These are phyloP conservation scores for Nomada goodeniana DNA, from an alignment of 2,888 invertebrate species.

Conservation along the genomic window DNA sequence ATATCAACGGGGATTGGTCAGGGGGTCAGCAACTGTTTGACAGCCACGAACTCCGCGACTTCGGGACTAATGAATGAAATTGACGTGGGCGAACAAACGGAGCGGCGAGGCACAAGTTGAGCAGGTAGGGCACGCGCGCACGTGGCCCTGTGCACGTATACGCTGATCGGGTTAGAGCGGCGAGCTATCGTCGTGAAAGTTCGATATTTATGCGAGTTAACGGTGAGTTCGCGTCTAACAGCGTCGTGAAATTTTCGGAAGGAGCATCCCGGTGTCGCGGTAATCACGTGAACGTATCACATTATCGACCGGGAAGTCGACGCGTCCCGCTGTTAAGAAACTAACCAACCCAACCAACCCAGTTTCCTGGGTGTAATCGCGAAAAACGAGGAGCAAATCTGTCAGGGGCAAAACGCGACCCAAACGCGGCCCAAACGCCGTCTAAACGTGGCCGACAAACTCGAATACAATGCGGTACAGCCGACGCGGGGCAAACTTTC, in stretches of 20 bases:
- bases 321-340: not conserved
- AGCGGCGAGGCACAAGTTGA: slow-evolving; percentile 29
- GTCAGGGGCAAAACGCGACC: no score
- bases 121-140: not conserved
- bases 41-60: slow-evolving; percentile 12
- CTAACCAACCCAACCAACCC: not conserved
- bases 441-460: slow-evolving; percentile 17
- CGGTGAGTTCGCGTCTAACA: slow-evolving; percentile 20
- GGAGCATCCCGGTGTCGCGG: not conserved
- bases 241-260: slow-evolving; percentile 8
- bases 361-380: not conserved
- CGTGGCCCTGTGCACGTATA: slow-evolving; percentile 2
- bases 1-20: not conserved
- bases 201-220: slow-evolving; percentile 48
- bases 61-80: slow-evolving; percentile 42
- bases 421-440: not conserved
- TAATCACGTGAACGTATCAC: slow-evolving; percentile 1
- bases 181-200: slow-evolving; percentile 40
- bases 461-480: slow-evolving; percentile 10
- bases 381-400: not conserved
- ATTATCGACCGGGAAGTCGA: no score
- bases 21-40: not conserved
- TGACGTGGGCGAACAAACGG: slow-evolving; percentile 28
- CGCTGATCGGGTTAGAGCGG: slow-evolving; percentile 28
- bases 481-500: slow-evolving; percentile 32